These are phyloP conservation scores for Grantiella picta DNA, from an alignment of 2,113 vertebrate species.

Conservation along the genomic window DNA sequence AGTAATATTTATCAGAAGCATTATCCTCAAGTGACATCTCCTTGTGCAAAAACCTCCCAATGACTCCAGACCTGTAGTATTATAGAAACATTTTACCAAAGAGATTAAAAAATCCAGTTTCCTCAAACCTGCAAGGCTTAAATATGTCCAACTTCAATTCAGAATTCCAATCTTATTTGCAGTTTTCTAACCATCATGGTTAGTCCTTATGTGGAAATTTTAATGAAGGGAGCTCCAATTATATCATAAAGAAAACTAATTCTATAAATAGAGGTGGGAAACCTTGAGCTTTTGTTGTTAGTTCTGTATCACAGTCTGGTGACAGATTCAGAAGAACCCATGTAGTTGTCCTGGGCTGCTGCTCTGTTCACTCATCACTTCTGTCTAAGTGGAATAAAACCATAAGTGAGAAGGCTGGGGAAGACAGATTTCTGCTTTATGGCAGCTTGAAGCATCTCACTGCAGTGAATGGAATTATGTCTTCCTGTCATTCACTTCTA, in stretches of 20 bases:
- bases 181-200: not conserved
- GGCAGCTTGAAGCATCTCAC: not conserved
- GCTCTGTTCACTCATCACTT: not conserved
- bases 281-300: not conserved
- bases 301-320: not conserved
- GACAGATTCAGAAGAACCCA: not conserved
- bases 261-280: not conserved
- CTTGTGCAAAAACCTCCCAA: not conserved
- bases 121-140: not conserved
- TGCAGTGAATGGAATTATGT: not conserved
- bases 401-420: not conserved
- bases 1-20: not conserved
- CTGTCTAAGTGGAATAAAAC: not conserved
- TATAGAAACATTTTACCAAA: not conserved
- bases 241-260: not conserved
- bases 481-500: not conserved
- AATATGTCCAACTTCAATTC: not conserved
- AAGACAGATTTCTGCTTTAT: not conserved
- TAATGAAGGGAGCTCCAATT: not conserved
- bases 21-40: not conserved
- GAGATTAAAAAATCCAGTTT: not conserved
- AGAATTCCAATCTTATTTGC: not conserved
- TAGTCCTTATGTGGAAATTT: not conserved
- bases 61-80: not conserved
- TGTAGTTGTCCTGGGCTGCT: not conserved